These are phyloP conservation scores for Catocala sponsa DNA, from an alignment of 2,888 invertebrate genomes.

Conservation along the genomic window DNA sequence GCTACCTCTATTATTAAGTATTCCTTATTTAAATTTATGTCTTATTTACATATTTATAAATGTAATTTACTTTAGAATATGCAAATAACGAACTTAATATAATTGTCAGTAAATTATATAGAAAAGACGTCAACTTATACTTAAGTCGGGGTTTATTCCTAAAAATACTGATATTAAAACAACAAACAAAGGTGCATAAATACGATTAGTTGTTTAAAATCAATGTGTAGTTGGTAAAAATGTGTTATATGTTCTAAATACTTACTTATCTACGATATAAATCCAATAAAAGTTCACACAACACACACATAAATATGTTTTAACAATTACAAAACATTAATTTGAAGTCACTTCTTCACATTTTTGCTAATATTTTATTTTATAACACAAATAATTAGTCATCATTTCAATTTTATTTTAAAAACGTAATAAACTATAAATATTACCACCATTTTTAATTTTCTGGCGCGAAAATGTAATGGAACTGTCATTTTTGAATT, in stretches of 20 bases:
- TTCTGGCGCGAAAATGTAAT: slow-evolving; percentile 81
- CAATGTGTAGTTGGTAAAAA: too few species aligned
- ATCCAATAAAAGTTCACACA: slow-evolving; percentile 47
- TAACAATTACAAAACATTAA: slow-evolving; percentile 39
- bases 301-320: slow-evolving; percentile 41
- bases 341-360: slow-evolving; percentile 54
- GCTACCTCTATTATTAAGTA: too few species aligned
- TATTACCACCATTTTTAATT: slow-evolving; percentile 73
- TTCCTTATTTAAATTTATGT: too few species aligned
- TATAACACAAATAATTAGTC: slow-evolving; percentile 56
- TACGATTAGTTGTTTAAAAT: too few species aligned
- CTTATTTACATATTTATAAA: too few species aligned
- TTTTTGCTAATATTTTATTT: slow-evolving; percentile 65
- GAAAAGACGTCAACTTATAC: too few species aligned
- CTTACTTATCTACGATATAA: slow-evolving; percentile 40
- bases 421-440: slow-evolving; percentile 79
- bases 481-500: slow-evolving; percentile 73
- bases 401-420: slow-evolving; percentile 86
- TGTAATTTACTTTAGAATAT: too few species aligned
- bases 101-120: too few species aligned
- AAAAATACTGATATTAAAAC: too few species aligned
- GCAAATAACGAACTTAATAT: too few species aligned
- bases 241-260: background rate
- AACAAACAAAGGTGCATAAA: too few species aligned
- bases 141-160: too few species aligned